These are phyloP conservation scores for Psilopogon haemacephalus DNA, from an alignment of 2,113 vertebrate species.

Conservation along the genomic window DNA sequence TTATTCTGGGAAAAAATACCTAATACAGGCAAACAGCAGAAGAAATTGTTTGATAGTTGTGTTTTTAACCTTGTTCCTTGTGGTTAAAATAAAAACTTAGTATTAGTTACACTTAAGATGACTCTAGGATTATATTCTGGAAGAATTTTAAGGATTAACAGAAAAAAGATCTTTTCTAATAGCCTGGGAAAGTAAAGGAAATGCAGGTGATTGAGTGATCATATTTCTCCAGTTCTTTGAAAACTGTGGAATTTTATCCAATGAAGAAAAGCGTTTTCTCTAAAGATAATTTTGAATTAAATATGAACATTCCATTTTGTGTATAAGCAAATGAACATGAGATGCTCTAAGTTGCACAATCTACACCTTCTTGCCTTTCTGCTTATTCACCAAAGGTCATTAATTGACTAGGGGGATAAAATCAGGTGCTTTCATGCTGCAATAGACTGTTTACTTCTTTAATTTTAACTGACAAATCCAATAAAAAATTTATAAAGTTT, in stretches of 20 bases:
- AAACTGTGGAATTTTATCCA: slow-evolving; percentile 58
- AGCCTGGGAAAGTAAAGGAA: slow-evolving; percentile 76
- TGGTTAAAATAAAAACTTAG: slow-evolving; percentile 61
- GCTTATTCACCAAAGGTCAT: slow-evolving; percentile 5
- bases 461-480: slow-evolving; percentile 29
- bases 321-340: slow-evolving; percentile 15
- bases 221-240: slow-evolving; percentile 61
- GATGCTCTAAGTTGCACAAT: neutral
- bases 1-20: neutral
- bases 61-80: slow-evolving; percentile 30
- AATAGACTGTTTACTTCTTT: slow-evolving; percentile 37
- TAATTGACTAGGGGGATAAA: neutral
- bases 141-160: slow-evolving; percentile 70
- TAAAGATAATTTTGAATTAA: slow-evolving; percentile 64
- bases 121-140: slow-evolving; percentile 68
- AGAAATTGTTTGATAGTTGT: neutral
- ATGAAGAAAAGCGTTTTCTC: slow-evolving; percentile 59
- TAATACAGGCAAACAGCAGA: neutral
- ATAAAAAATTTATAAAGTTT: slow-evolving; percentile 36
- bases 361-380: neutral
- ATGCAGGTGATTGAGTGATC: slow-evolving; percentile 72
- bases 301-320: slow-evolving; percentile 55
- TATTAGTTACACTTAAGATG: slow-evolving; percentile 77
- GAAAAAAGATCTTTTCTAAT: slow-evolving; percentile 53
- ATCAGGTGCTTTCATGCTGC: neutral